phyloP scores from a whole-genome alignment of 2,113 vertebrate genomes.

The Gambusia affinis region DNA sequence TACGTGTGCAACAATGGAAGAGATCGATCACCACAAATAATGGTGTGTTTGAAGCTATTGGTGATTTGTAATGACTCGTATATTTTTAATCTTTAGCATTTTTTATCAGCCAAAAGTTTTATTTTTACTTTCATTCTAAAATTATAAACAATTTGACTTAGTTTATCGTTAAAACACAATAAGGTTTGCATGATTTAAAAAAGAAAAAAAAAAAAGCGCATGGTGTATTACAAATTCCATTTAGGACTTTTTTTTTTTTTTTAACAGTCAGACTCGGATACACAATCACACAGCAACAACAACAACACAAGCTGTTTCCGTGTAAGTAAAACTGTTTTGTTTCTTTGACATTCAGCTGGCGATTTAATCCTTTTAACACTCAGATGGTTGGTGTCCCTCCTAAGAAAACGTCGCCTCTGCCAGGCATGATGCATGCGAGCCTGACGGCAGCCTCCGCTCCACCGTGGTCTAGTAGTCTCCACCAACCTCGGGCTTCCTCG shows the following conservation, averaged over 20 bases:
- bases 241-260: neutral
- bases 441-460: constrained; percentile 68
- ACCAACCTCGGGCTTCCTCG: constrained; percentile 51
- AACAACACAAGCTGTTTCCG: constrained; percentile 43
- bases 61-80: no score
- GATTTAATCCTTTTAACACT: constrained; percentile 69
- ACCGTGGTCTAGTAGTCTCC: constrained; percentile 72
- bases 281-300: constrained; percentile 39
- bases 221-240: no score
- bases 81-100: no score
- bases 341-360: constrained; percentile 63
- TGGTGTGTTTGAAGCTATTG: no score
- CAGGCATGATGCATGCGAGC: constrained; percentile 58
- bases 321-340: constrained; percentile 64
- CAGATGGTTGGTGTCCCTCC: constrained; percentile 76
- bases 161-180: neutral
- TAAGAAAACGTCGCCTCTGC: constrained; percentile 67
- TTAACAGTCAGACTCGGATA: constrained; percentile 20
- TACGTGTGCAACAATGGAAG: no score
- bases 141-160: neutral
- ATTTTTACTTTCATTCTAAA: no score
- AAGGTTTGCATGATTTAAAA: no score
- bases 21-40: no score
- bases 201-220: no score
- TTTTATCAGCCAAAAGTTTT: no score